phyloP scores from a whole-genome alignment of 2,797 vertebrate genomes.

The Pangasius mekongensis region DNA sequence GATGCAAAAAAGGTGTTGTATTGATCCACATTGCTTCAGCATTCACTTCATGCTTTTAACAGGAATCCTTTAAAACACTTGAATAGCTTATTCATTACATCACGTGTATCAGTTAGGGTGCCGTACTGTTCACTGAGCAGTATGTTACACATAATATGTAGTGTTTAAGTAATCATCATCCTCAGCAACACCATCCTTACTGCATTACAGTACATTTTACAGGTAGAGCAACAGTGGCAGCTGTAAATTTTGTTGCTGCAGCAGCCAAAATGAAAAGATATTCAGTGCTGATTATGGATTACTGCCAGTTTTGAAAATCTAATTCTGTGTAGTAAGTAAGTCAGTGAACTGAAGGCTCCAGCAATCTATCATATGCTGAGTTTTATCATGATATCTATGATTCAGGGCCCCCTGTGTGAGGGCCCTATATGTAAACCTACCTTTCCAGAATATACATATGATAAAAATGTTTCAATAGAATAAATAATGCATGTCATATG shows the following conservation, averaged over 20 bases:
- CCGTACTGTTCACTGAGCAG: background rate
- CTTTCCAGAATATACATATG: constrained; percentile 6
- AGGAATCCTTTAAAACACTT: constrained; percentile 44
- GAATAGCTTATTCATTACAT: constrained; percentile 31
- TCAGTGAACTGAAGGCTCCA: constrained; percentile 5
- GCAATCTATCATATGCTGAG: constrained; percentile 9
- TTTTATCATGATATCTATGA: constrained; percentile 7
- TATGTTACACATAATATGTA: background rate
- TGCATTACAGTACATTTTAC: constrained; percentile 15
- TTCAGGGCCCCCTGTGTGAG: background rate
- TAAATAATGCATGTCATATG: constrained; percentile 12
- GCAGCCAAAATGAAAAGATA: constrained; percentile 30
- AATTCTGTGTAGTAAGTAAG: constrained; percentile 17
- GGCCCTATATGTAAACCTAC: constrained; percentile 1
- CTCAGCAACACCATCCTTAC: background rate
- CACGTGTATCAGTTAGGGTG: constrained; percentile 6
- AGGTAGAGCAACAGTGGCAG: constrained; percentile 17
- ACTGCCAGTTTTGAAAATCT: constrained; percentile 32
- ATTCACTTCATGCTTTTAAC: constrained; percentile 48
- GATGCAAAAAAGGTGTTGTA: constrained; percentile 49
- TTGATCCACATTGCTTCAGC: constrained; percentile 47
- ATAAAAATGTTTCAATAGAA: background rate
- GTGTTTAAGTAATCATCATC: constrained; percentile 16
- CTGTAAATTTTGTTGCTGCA: constrained; percentile 20
- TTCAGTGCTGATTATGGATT: constrained; percentile 33